Evolutionary conservation across 2,113 vertebrate genomes (phyloP).

Genomic region (Halichoeres trimaculatus): DNA sequence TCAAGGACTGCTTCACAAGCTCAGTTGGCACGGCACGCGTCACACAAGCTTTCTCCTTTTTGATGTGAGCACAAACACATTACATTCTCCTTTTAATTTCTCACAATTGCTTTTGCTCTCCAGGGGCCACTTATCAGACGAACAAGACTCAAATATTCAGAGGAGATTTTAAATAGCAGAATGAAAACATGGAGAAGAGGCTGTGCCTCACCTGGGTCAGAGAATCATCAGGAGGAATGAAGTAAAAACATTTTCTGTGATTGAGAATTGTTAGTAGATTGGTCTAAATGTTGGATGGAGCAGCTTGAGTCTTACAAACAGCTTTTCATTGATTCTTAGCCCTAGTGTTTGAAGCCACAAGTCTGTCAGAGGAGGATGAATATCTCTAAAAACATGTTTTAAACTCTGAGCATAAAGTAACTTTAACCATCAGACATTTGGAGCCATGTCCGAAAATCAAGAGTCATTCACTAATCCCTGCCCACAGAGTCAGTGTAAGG

Average conservation of each 20-base stretch:
- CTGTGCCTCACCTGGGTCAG: conserved; percentile 3
- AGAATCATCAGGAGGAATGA: neutral
- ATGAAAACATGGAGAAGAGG: conserved; percentile 6
- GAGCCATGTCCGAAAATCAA: too few relatives aligned
- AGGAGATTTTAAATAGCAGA: conserved; percentile 31
- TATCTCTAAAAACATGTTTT: too few relatives aligned
- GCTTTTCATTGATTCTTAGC: neutral
- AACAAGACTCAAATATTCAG: conserved; percentile 21
- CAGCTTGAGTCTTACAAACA: neutral
- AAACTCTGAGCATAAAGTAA: too few relatives aligned
- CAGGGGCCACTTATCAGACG: conserved; percentile 24
- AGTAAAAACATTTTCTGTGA: neutral
- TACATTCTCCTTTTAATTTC: conserved; percentile 54
- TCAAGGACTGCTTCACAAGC: conserved; percentile 63
- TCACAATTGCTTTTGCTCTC: conserved; percentile 46
- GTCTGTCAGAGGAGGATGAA: neutral
- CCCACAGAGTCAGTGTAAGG: too few relatives aligned
- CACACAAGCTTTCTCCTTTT: conserved; percentile 29
- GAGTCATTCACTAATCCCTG: too few relatives aligned
- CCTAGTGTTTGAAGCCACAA: neutral
- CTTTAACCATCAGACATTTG: too few relatives aligned
- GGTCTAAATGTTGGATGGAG: neutral
- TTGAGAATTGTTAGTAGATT: neutral
- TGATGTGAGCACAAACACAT: conserved; percentile 33
- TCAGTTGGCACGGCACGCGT: conserved; percentile 45